Evolutionary conservation across 2,797 vertebrate species (phyloP), one percentile per base, ranked within the genome.

Genomic region (Rhyacichthys aspro): DNA sequence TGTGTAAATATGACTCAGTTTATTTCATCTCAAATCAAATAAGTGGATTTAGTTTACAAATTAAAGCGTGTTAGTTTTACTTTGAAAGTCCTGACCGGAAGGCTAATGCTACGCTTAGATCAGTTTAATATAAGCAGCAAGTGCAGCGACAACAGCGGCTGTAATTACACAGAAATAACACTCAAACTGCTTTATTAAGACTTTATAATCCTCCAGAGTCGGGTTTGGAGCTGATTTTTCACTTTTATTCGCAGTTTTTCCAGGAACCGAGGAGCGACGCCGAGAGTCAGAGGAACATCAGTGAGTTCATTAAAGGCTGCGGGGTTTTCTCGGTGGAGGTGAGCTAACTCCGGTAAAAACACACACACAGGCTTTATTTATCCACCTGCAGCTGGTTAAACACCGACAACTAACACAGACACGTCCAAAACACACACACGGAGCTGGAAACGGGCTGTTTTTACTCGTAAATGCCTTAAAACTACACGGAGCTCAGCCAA

Each of bases 271-370:
- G 93, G 64, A 93, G 83, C 72, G 96, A 97, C 82, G 77, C 87
- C 86, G 96, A 98, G 89, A 92, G 92, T 76, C 91, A 96, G 84
- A 93, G 90, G 88, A 98, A 98, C 89, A 94, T 98, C 63, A 90
- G 80, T 69, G 95, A 96, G 93, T 98, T 98, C 70, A 81, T 98
- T 60, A 93, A 91, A 80, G 95, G 94, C 88, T 96, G 95, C 84
- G 93, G 87, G 44, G 82, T 84, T 64, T 94, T 96, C 87, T 92
- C 92, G 42, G 92, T 98, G 72, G 95, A 98, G 94, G 96, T 98
- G 88, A 95, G 95, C 81, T 3, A 0, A 38, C 17, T 0, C 56
- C 18, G 18, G 7, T 50, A n/a, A n/a, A n/a, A n/a, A n/a, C n/a
- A n/a, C n/a, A n/a, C n/a, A n/a, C n/a, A n/a, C n/a, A n/a, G n/a